Percentiles rank a stretch among this genome's conserved stretches.
Conservation (phyloP, 1,140 invertebrate genomes). For the Physella acuta region DNA sequence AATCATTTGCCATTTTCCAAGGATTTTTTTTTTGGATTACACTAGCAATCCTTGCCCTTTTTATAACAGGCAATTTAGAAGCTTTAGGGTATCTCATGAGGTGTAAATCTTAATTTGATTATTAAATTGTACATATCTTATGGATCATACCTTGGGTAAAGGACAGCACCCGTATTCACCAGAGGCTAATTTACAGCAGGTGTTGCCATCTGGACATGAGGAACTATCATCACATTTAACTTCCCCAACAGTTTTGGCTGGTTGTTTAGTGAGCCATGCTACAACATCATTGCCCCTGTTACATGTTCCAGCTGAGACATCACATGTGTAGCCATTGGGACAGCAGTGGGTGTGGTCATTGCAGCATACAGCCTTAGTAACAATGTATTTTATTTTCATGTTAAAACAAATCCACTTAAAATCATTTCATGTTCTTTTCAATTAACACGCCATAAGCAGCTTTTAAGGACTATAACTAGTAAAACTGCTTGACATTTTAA, state of each 20-base stretch:
- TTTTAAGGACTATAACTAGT: too few relatives aligned
- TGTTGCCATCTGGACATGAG: constrained; percentile 4
- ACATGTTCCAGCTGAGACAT: constrained; percentile 12
- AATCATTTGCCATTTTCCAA: too few relatives aligned
- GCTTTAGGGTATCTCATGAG: too few relatives aligned
- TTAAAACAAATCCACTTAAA: constrained; percentile 20
- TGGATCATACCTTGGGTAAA: background rate
- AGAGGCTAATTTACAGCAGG: background rate
- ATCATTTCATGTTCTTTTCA: too few relatives aligned
- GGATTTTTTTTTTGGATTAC: too few relatives aligned
- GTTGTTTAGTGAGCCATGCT: background rate
- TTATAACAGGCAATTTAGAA: too few relatives aligned
- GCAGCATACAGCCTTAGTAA: constrained; percentile 14
- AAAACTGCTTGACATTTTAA: too few relatives aligned
- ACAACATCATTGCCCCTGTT: background rate
- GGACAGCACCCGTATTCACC: constrained; percentile 3
- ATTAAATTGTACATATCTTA: too few relatives aligned
- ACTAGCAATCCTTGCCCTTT: too few relatives aligned
- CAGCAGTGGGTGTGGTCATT: constrained; percentile 17
- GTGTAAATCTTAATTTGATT: too few relatives aligned
- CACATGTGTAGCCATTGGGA: constrained; percentile 10
- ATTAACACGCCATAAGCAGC: too few relatives aligned
- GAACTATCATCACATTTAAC: constrained; percentile 38
- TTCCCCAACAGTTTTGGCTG: background rate
- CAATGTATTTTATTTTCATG: too few relatives aligned